Percentiles rank a stretch among this genome's conserved stretches.
These are phyloP conservation scores for Phymorhynchus buccinoides DNA, from an alignment of 1,140 invertebrate species.

Conservation along the genomic window DNA sequence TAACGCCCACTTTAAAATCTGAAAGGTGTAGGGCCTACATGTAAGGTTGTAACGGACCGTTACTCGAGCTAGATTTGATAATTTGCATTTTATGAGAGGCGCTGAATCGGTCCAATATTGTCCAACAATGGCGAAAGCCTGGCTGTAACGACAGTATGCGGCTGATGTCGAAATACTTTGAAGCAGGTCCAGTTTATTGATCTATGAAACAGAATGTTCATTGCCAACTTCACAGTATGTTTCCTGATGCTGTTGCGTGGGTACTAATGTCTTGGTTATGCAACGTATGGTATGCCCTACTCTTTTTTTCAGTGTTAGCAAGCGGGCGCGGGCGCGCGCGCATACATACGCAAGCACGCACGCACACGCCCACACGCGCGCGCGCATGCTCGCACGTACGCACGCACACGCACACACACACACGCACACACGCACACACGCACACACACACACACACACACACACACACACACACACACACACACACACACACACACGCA, in stretches of 20 bases:
- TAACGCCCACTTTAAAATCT: not conserved
- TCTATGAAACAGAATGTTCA: no score
- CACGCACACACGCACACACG: slow-evolving; percentile 26
- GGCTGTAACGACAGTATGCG: no score
- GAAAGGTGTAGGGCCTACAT: not conserved
- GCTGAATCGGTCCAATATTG: not conserved
- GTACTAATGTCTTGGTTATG: no score
- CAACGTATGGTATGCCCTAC: not conserved
- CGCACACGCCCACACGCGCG: not conserved
- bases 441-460: not conserved
- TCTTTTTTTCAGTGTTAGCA: not conserved
- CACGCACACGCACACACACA: slow-evolving; percentile 15
- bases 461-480: slow-evolving; percentile 22
- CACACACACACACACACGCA: slow-evolving; percentile 20
- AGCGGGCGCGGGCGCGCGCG: not conserved
- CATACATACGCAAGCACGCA: not conserved
- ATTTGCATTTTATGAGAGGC: not conserved
- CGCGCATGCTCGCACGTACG: not conserved
- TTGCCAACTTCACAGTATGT: no score
- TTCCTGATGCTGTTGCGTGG: no score
- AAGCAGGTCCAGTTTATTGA: no score
- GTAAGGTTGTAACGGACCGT: not conserved
- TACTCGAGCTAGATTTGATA: not conserved
- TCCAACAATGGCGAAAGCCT: no score
- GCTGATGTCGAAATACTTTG: no score